Percentiles rank a stretch among this genome's conserved stretches.
These are phyloP conservation scores for Epizoanthus fatuus DNA, from an alignment of 92 coral and sea anemone genomes.

Conservation along the genomic window DNA sequence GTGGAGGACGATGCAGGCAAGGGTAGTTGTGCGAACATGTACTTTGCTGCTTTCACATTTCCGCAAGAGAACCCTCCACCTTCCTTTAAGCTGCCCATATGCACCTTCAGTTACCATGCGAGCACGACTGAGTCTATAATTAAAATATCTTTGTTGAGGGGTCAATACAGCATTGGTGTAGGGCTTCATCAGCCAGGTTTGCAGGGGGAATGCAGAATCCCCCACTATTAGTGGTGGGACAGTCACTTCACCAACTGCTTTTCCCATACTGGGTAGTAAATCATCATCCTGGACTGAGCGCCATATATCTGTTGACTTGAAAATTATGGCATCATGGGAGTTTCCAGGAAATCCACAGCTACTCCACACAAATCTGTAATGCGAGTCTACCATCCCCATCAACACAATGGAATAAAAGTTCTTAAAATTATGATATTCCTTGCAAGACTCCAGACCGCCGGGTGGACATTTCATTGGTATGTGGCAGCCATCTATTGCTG, in stretches of 20 bases:
- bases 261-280: constrained; percentile 10
- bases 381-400: constrained; percentile 67
- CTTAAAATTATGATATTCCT: constrained; percentile 67
- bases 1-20: constrained; percentile 60
- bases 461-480: constrained; percentile 50
- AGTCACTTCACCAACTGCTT: constrained; percentile 15
- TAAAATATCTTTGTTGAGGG: constrained; percentile 35
- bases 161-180: constrained; percentile 43
- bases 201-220: constrained; percentile 50
- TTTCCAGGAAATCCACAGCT: constrained; percentile 59
- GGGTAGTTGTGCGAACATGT: constrained; percentile 40
- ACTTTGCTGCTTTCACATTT: constrained; percentile 49
- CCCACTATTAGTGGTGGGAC: constrained; percentile 38
- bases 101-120: constrained; percentile 32
- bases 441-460: constrained; percentile 54
- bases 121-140: not conserved
- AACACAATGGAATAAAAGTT: constrained; percentile 63
- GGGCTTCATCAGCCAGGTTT: constrained; percentile 43
- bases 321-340: constrained; percentile 45
- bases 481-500: not conserved
- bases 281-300: not conserved
- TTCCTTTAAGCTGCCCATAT: constrained; percentile 59
- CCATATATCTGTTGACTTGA: constrained; percentile 45
- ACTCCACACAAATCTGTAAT: constrained; percentile 52
- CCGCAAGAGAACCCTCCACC: constrained; percentile 59